Base-by-base conservation (phyloP, 1,140 invertebrate species). In the Hormaphis cornu region DNA sequence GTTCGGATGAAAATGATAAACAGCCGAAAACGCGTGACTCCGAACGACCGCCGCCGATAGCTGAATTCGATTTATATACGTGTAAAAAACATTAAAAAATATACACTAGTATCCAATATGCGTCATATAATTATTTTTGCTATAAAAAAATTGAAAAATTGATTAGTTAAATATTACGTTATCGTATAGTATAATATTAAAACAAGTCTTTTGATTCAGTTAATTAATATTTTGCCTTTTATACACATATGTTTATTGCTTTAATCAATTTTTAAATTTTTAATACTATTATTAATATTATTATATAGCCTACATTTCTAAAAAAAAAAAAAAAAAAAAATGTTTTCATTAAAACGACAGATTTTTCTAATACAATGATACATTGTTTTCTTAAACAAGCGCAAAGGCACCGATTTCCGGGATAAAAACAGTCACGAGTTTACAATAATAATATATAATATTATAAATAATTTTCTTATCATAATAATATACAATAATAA, bases 361-460 rank as follows among this genome's bases (percentile, higher is more conserved):
- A 40, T 58, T 40, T 16, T n/a, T n/a, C n/a, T n/a, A n/a, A n/a
- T n/a, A n/a, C n/a, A n/a, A n/a, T 50, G 61, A 50, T 48, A 48
- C 40, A 48, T 35, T 48, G 14, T 50, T 30, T 20, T 28, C 33
- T 42, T 46, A 66, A 66, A 46, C 61, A 66, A 66, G 61, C 61
- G 42, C 61, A 66, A 58, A 66, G 61, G 61, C 61, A 66, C 61
- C 61, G 42, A 66, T 66, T 66, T 66, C 35, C 18, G 18, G 61
- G 50, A n/a, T n/a, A 50, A 48, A 48, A 56, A 66, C 61, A 66
- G 61, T 66, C 61, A 66, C n/a, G 44, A 50, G 61, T 63, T 44
- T 28, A 63, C 58, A 44, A 54, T 53, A 53, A 58, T 18, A 30
- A 33, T 35, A 58, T 22, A 26, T 48, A 30, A n/a, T 66, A 66